A percentile compares a stretch with the other conserved stretches of the same genome.
phyloP scores from a whole-genome alignment of 2,888 invertebrate genomes.

The Hylaea fasciaria region DNA sequence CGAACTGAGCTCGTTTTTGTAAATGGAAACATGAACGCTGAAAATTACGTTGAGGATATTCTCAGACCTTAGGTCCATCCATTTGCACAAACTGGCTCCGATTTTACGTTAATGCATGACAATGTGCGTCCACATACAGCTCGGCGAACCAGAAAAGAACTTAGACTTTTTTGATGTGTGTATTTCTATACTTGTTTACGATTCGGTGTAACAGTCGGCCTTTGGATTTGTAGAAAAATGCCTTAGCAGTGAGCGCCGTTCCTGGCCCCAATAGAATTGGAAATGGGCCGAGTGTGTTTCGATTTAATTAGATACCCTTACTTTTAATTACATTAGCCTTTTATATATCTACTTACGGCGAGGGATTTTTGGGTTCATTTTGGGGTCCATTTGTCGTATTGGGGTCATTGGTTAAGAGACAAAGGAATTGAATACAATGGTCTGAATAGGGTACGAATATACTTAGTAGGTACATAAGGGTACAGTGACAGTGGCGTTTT shows the following conservation, averaged over 20 bases:
- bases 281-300: slow-evolving; percentile 29
- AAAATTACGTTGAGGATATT: too few species aligned
- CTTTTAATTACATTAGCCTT: slow-evolving; percentile 38
- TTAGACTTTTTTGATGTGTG: too few species aligned
- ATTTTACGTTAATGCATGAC: too few species aligned
- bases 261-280: slow-evolving; percentile 32
- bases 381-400: neutral
- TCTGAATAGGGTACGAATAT: neutral
- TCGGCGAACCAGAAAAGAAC: too few species aligned
- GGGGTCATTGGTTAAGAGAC: slow-evolving; percentile 1
- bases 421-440: neutral
- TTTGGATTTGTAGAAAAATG: slow-evolving; percentile 33
- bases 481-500: too few species aligned
- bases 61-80: too few species aligned
- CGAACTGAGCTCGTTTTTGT: too few species aligned
- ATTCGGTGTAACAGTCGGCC: slow-evolving; percentile 29
- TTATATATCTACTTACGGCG: slow-evolving; percentile 28
- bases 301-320: slow-evolving; percentile 35
- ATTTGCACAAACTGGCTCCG: too few species aligned
- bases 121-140: too few species aligned
- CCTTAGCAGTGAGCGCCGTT: slow-evolving; percentile 12
- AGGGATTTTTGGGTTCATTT: slow-evolving; percentile 19
- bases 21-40: too few species aligned
- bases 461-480: too few species aligned
- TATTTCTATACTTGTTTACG: neutral